phyloP scores from a whole-genome alignment of 1,140 invertebrate species.

The Papilio glaucus region DNA sequence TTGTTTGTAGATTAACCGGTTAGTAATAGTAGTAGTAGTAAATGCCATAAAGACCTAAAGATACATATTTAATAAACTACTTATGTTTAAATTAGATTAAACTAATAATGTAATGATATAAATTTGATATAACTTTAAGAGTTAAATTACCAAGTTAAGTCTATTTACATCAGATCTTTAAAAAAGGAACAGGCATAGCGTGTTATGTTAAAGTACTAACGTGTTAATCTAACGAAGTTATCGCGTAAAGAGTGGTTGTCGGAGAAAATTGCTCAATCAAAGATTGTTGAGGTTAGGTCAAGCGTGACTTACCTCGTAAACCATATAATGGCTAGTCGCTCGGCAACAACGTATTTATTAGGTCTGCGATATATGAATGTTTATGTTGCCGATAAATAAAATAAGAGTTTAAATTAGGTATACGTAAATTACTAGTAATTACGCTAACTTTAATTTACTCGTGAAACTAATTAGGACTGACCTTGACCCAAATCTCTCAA shows the following conservation, averaged over 20 bases:
- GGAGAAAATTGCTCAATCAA: conserved; percentile 62
- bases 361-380: conserved; percentile 49
- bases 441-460: neutral
- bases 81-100: too few species aligned
- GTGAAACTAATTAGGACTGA: neutral
- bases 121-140: neutral
- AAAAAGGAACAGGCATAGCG: conserved; percentile 30
- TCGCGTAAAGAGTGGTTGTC: conserved; percentile 50
- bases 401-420: conserved; percentile 27
- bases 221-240: conserved; percentile 54
- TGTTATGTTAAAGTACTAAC: conserved; percentile 38
- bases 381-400: conserved; percentile 38
- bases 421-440: conserved; percentile 4
- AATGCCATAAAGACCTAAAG: too few species aligned
- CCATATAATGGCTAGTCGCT: conserved; percentile 52
- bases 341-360: conserved; percentile 51
- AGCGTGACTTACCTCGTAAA: conserved; percentile 60
- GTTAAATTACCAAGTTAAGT: neutral
- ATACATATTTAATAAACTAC: too few species aligned
- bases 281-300: conserved; percentile 51
- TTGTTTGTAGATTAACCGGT: too few species aligned
- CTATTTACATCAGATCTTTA: conserved; percentile 17
- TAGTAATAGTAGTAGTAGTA: too few species aligned
- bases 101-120: neutral
- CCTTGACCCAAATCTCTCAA: conserved; percentile 16